phyloP scores from a whole-genome alignment of 2,797 vertebrate species.

The Ctenopoma multispine region DNA sequence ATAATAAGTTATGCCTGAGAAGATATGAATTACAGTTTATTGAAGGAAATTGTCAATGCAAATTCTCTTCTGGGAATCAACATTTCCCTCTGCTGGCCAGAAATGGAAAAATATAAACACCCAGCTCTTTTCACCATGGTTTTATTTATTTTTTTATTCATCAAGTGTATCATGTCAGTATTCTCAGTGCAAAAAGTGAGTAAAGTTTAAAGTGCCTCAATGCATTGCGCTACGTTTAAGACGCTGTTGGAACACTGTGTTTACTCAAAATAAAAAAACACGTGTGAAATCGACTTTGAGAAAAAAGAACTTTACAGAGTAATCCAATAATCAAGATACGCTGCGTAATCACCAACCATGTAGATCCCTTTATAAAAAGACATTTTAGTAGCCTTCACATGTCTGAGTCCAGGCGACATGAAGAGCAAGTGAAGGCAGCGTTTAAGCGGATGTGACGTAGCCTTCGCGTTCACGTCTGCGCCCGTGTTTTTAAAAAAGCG shows the following conservation, averaged over 20 bases:
- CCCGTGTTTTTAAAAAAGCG: conserved; percentile 77
- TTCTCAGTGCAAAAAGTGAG: too few relatives aligned
- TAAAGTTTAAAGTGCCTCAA: too few relatives aligned
- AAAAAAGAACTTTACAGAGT: not conserved
- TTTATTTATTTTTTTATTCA: too few relatives aligned
- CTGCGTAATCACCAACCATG: not conserved
- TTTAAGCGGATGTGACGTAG: conserved; percentile 56
- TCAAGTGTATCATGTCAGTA: too few relatives aligned
- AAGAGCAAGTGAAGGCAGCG: not conserved
- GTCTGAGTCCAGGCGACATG: not conserved
- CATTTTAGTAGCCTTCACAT: rapidly evolving
- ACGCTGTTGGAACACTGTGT: too few relatives aligned
- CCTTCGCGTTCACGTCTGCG: not conserved
- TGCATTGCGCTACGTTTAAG: too few relatives aligned
- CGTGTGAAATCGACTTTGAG: too few relatives aligned
- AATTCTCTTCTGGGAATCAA: not conserved
- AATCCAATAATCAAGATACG: not conserved
- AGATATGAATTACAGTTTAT: not conserved
- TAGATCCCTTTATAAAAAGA: not conserved
- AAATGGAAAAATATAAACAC: not conserved
- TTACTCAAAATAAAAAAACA: too few relatives aligned
- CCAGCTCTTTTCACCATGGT: too few relatives aligned
- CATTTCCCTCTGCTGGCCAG: conserved; percentile 48
- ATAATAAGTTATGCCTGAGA: not conserved
- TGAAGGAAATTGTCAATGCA: not conserved